Base-by-base conservation (phyloP, 2,113 vertebrate species). In the Coreoperca whiteheadi region DNA sequence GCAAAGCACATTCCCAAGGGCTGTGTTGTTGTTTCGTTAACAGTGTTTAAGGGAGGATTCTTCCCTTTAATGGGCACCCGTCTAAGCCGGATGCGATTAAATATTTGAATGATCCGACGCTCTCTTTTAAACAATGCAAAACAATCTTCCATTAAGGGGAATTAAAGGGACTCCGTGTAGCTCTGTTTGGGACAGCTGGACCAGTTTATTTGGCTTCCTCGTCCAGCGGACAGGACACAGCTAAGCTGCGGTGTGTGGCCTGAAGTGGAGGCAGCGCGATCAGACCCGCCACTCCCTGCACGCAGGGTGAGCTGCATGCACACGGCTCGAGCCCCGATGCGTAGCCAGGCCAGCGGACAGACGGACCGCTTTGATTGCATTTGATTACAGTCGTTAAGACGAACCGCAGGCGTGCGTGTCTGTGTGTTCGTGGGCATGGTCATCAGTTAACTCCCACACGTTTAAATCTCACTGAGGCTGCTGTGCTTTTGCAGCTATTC, bases 301-400 rank as follows among this genome's bases (percentile, higher is more conserved):
- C 0, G 32, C 0, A 0, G 50, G 9, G 32, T 1, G 63, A 37
- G 74, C 79, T 9, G 43, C 0, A 4, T 39, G 67, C 51, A 7
- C 78, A 15, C 15, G 15, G 39, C 53, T 48, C 12, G n/a, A 20
- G 30, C 53, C 34, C 69, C 43, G n/a, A 59, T 6, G 32, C 65
- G 80, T 4, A 83, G 79, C 81, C 76, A 28, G 79, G 65, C 57
- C 64, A 50, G 69, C 76, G 78, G 79, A 81, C 84, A 71, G 76
- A 79, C 82, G 6, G 3, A 30, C 61, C 25, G 39, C 88, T 60
- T 15, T 73, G 59, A 89, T 77, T 74, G 11, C 23, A 0, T 53
- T 50, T 76, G 79, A 89, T 91, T 80, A 83, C 83, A 43, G 85
- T 30, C 4, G 72, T 84, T 69, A 50, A n/a, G 68, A 74, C 2